Evolutionary conservation across 2,888 invertebrate species (phyloP), one percentile per base, ranked within the genome.

Genomic region (Eupeodes latifasciatus): DNA sequence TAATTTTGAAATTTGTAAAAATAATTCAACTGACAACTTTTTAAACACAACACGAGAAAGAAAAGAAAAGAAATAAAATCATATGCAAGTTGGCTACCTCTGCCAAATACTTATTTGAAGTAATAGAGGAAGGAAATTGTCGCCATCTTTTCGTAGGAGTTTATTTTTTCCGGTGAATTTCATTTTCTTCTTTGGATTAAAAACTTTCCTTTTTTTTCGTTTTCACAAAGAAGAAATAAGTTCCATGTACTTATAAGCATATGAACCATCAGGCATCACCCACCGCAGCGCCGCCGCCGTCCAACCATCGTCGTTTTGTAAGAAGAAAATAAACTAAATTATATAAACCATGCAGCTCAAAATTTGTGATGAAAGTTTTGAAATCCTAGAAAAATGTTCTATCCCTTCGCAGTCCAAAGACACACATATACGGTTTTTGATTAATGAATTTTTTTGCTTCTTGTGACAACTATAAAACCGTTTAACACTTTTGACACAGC

Each of bases 391-490:
- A 80, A 27, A 74, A 61, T 69, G 55, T 36, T 71, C 74, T 86
- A 67, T n/a, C 78, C 53, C 40, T 47, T 47, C 44, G 47, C 76
- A 34, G 72, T 74, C 67, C 77, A 62, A 16, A 51, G n/a, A 51
- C 27, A 78, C 47, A 66, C 66, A 44, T 19, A 44, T 19, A 77
- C 61, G 34, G 27, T 72, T 72, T 88, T 88, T 88, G 87, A 88
- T 88, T 84, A 88, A 88, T 88, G 87, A 88, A 88, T 81, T 88
- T 84, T 88, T 84, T 84, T 78, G 44, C 77, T 62, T 27, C 69
- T 67, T 74, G 62, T 84, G 87, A 88, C 87, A 88, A 84, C 83
- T 86, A 84, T 88, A 81, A 88, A 88, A 88, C 84, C 83, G 84
- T 80, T 88, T 77, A 84, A 81, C 80, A 84, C 87, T 86, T 86